Evolutionary conservation across 2,797 vertebrate genomes (phyloP).

Genomic region (Catharus ustulatus): DNA sequence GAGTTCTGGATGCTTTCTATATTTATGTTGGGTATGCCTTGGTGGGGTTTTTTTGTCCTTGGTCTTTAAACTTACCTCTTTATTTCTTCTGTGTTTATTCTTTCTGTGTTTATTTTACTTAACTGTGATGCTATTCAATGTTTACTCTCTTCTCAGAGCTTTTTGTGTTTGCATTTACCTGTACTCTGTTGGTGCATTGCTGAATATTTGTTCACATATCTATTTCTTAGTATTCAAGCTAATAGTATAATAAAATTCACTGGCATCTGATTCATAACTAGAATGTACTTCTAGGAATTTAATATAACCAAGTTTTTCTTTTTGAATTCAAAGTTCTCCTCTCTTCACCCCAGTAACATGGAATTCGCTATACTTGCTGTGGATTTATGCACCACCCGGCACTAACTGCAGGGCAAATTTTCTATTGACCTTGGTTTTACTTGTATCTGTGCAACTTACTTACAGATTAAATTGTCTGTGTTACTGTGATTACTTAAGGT

Average conservation of each 20-base stretch:
- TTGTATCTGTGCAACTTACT: neutral
- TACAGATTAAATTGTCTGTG: neutral
- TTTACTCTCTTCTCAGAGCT: neutral
- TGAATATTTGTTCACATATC: neutral
- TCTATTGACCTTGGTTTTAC: neutral
- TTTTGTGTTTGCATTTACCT: conserved; percentile 5
- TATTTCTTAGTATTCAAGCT: neutral
- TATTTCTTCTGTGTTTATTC: neutral
- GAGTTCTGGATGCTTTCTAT: neutral
- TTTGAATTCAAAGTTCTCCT: neutral
- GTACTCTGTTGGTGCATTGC: neutral
- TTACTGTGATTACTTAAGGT: neutral
- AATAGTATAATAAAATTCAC: neutral
- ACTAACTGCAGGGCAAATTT: neutral
- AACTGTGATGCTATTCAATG: neutral
- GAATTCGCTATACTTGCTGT: neutral
- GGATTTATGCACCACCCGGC: neutral
- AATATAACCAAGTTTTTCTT: neutral
- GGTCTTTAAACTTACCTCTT: neutral
- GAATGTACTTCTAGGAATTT: neutral
- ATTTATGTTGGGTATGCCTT: neutral
- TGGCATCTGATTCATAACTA: neutral
- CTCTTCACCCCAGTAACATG: neutral
- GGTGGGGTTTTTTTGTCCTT: neutral
- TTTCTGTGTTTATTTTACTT: neutral